A percentile compares a stretch with the other conserved stretches of the same genome.
These are phyloP conservation scores for Thecocarcelia acutangulata DNA, from an alignment of 2,888 invertebrate species.

Conservation along the genomic window DNA sequence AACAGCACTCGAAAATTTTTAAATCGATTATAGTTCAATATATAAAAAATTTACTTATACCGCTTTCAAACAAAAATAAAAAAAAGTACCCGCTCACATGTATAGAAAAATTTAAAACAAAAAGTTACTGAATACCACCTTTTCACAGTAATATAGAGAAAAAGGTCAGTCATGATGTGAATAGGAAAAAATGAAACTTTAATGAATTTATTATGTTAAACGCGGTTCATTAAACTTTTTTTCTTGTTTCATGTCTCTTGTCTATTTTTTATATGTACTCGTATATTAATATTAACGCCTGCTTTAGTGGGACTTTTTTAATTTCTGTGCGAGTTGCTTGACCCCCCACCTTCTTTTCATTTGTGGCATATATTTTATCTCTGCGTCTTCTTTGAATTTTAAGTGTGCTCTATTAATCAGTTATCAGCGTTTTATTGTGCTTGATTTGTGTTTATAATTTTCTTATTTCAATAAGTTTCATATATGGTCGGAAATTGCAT, in stretches of 20 bases:
- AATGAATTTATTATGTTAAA: not conserved
- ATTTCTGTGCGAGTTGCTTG: slow-evolving; percentile 40
- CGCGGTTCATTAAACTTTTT: slow-evolving; percentile 61
- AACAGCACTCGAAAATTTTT: too few relatives aligned
- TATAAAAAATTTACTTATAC: too few relatives aligned
- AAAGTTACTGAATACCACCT: too few relatives aligned
- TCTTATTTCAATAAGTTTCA: slow-evolving; percentile 12
- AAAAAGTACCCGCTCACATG: too few relatives aligned
- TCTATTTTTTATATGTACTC: slow-evolving; percentile 7
- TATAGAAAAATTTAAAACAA: too few relatives aligned
- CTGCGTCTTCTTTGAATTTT: slow-evolving; percentile 5
- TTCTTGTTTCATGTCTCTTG: slow-evolving; percentile 11
- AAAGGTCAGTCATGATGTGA: too few relatives aligned
- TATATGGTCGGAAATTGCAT: slow-evolving; percentile 37
- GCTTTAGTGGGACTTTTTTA: slow-evolving; percentile 16
- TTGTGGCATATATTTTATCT: slow-evolving; percentile 6
- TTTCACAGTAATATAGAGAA: too few relatives aligned
- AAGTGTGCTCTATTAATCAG: slow-evolving; percentile 42
- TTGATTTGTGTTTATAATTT: not conserved
- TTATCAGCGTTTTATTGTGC: slow-evolving; percentile 23
- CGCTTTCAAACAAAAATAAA: too few relatives aligned
- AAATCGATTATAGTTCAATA: too few relatives aligned
- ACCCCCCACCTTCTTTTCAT: slow-evolving; percentile 38
- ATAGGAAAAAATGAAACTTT: too few relatives aligned
- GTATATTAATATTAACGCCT: slow-evolving; percentile 1